A percentile compares a stretch with the other conserved stretches of the same genome.
phyloP scores from a whole-genome alignment of 2,888 invertebrate genomes.

The Campoplex capitator region DNA sequence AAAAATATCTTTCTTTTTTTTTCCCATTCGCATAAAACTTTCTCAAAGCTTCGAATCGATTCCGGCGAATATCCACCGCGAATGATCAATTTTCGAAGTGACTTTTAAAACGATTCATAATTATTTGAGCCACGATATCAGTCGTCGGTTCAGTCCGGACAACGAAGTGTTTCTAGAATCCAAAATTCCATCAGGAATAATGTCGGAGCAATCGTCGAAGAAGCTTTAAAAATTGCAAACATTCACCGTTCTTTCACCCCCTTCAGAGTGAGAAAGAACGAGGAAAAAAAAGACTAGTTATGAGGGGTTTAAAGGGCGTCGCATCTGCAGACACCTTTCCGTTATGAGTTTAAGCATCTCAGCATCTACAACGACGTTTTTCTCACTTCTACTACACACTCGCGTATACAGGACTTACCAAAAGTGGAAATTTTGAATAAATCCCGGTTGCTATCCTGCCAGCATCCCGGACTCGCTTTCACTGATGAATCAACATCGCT shows the following conservation, averaged over 20 bases:
- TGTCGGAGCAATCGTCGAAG: neutral
- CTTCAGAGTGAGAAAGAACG: neutral
- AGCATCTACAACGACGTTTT: constrained; percentile 17
- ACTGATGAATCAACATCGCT: neutral
- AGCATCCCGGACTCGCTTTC: neutral
- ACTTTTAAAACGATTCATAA: too few relatives aligned
- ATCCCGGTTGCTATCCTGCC: neutral
- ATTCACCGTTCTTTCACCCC: neutral
- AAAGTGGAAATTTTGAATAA: neutral
- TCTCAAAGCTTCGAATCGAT: neutral
- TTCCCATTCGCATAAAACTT: neutral
- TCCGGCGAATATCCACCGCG: neutral
- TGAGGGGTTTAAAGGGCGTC: constrained; percentile 39
- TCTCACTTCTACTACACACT: constrained; percentile 9
- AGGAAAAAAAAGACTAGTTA: constrained; percentile 4
- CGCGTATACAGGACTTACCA: neutral
- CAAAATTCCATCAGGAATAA: neutral
- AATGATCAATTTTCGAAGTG: neutral
- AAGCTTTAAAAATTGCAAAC: constrained; percentile 3
- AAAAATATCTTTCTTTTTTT: neutral
- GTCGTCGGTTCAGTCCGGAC: too few relatives aligned
- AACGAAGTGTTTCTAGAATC: neutral
- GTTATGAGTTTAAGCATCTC: constrained; percentile 42
- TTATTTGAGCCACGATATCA: too few relatives aligned
- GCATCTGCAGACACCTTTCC: constrained; percentile 43